Evolutionary conservation across 92 coral and sea anemone species (phyloP), one percentile per base, ranked within the genome.

Genomic region (Pocillopora meandrina): DNA sequence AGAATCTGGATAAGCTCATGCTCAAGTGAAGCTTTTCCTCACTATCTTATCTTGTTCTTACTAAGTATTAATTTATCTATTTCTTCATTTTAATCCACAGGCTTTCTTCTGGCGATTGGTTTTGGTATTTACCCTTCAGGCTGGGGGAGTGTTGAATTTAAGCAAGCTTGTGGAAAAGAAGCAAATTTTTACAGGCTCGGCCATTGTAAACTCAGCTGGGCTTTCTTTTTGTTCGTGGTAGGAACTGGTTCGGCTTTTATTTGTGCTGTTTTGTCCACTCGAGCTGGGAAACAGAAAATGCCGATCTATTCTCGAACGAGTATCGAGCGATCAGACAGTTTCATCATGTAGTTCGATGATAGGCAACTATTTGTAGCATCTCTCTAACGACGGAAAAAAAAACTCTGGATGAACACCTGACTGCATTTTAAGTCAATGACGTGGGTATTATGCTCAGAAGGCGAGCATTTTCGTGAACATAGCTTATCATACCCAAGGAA

Each of bases 61-160:
- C 0, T 62, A 12, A 62, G 20, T 62, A 62, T 16, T 16, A 64
- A 20, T 31, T 13, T 68, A 8, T 3, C 47, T 7, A 42, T 14
- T 68, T 66, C 19, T 61, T 52, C 79, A 6, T 23, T 56, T 56
- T 63, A 14, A 56, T 58, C 71, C 58, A 23, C 90, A 95, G 98
- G 91, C 17, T 85, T 92, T 55, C 78, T 93, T 21, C 93, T 95
- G 18, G 90, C 92, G 72, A 76, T 91, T 63, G 90, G 98, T n/a
- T 84, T 93, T 76, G 98, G 92, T 18, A 87, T 93, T 56, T 95
- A 94, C 85, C 98, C 98, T 9, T 94, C 95, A 58, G 98, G 98
- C 12, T 95, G 98, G 98, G 95, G 90, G 20, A 91, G 92, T 72
- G 92, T 71, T 6, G 98, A 92, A 89, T 95, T 95, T 61, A 85